A percentile compares a stretch with the other conserved stretches of the same genome.
phyloP scores from a whole-genome alignment of 2,113 vertebrate genomes.

The Sterna hirundo region DNA sequence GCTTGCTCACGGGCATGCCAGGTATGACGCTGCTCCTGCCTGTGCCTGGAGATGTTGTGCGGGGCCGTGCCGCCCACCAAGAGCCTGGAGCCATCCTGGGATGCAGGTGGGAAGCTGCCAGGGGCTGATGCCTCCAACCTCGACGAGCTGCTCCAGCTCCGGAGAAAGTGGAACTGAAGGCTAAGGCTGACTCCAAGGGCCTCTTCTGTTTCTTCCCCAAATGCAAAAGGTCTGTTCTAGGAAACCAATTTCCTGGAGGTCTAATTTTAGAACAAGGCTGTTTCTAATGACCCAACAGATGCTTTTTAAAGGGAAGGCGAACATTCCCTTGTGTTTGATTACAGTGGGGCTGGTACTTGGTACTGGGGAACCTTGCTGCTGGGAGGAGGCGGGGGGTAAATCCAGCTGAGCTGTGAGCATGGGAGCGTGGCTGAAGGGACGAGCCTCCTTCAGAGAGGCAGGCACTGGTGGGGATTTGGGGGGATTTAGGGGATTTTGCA shows the following conservation, averaged over 20 bases:
- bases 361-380: background rate
- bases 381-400: background rate
- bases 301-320: background rate
- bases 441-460: background rate
- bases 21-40: background rate
- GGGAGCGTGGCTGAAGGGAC: fast-evolving
- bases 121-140: background rate
- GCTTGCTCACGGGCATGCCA: fast-evolving
- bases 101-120: fast-evolving
- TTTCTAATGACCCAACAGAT: background rate
- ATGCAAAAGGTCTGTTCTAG: background rate
- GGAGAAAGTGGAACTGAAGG: background rate
- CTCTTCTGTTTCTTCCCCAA: background rate
- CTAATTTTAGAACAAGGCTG: background rate
- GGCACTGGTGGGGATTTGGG: background rate
- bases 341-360: background rate
- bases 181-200: background rate
- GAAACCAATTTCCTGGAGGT: background rate
- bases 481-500: background rate
- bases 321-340: background rate
- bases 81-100: background rate
- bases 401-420: fast-evolving
- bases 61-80: fast-evolving
- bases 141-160: background rate
- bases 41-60: fast-evolving